A percentile compares a stretch with the other conserved stretches of the same genome.
Evolutionary conservation across 1,140 invertebrate species (phyloP).

Genomic region (Plodia interpunctella): DNA sequence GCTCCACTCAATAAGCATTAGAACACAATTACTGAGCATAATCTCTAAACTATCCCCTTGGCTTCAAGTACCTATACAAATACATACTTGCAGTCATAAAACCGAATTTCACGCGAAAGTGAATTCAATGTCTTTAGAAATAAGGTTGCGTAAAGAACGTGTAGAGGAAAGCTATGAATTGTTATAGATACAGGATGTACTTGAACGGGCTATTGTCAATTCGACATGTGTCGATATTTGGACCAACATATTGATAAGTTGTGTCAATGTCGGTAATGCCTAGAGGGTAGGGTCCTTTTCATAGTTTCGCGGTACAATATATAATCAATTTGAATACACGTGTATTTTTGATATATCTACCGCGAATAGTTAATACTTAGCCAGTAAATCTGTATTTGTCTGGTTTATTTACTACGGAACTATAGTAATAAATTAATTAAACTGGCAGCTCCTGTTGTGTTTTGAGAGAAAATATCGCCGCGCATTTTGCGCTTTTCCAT

Average conservation of each 20-base stretch:
- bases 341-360: no score
- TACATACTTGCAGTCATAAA: slow-evolving; percentile 16
- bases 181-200: slow-evolving; percentile 44
- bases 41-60: slow-evolving; percentile 58
- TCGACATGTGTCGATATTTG: slow-evolving; percentile 68
- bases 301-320: no score
- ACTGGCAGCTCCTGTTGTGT: no score
- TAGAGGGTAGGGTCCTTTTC: slow-evolving; percentile 1
- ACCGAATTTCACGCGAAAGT: slow-evolving; percentile 5
- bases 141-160: slow-evolving; percentile 6
- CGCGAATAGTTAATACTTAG: no score
- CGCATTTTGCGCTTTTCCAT: no score
- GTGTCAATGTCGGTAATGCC: slow-evolving; percentile 8
- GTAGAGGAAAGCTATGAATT: slow-evolving; percentile 7
- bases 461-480: no score
- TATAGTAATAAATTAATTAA: no score
- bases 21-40: slow-evolving; percentile 63
- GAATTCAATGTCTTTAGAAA: background rate
- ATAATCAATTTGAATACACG: no score
- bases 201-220: slow-evolving; percentile 44
- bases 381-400: no score
- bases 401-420: no score
- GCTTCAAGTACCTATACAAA: slow-evolving; percentile 64
- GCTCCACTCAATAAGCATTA: slow-evolving; percentile 54
- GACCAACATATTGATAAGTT: slow-evolving; percentile 27